Conservation (phyloP, 2,888 invertebrate species). For the Baronia brevicornis region DNA sequence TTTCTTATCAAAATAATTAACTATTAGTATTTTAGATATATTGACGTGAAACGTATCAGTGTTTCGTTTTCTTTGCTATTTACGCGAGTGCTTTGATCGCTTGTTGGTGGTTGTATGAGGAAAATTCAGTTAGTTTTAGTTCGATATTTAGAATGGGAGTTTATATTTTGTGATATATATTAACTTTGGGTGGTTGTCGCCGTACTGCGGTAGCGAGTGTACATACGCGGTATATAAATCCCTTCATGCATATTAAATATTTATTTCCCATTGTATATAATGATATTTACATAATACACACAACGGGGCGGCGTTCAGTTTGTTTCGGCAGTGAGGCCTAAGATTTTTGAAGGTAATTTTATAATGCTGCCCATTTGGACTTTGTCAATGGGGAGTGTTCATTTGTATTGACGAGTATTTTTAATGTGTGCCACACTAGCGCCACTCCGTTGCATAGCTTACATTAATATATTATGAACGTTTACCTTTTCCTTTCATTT, state of each 20-base stretch:
- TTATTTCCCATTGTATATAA: constrained; percentile 72
- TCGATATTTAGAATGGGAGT: constrained; percentile 42
- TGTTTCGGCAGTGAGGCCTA: constrained; percentile 19
- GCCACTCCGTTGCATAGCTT: constrained; percentile 44
- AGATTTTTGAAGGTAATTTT: constrained; percentile 7
- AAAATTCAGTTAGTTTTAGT: constrained; percentile 14
- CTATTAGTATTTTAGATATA: no score
- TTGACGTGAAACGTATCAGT: no score
- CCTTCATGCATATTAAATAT: constrained; percentile 59
- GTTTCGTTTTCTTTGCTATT: not conserved
- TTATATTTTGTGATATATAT: constrained; percentile 53
- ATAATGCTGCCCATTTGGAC: constrained; percentile 3
- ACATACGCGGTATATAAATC: constrained; percentile 61
- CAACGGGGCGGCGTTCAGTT: constrained; percentile 17
- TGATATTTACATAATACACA: constrained; percentile 22
- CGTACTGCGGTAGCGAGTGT: constrained; percentile 41
- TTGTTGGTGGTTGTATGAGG: constrained; percentile 14
- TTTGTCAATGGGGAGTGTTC: constrained; percentile 14
- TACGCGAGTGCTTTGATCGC: constrained; percentile 3
- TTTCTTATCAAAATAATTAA: no score
- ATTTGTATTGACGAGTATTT: constrained; percentile 5
- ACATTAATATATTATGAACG: constrained; percentile 59
- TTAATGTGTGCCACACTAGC: constrained; percentile 20
- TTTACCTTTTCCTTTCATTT: constrained; percentile 45
- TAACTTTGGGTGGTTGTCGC: constrained; percentile 27